A percentile compares a stretch with the other conserved stretches of the same genome.
These are phyloP conservation scores for Macrosteles quadrilineatus DNA, from an alignment of 1,140 invertebrate species.

Conservation along the genomic window DNA sequence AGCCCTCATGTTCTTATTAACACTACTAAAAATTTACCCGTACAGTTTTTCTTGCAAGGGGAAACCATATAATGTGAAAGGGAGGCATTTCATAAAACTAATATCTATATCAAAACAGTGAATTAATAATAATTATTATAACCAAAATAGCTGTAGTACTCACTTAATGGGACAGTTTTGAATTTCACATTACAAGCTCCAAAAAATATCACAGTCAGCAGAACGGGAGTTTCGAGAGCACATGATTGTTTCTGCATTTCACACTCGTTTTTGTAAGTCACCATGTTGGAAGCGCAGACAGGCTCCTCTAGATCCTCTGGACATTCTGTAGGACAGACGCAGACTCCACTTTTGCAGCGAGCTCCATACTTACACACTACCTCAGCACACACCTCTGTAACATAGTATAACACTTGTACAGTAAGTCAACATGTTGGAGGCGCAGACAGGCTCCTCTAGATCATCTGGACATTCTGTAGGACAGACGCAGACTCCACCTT, in stretches of 20 bases:
- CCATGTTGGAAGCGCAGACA: constrained; percentile 82
- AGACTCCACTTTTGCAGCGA: constrained; percentile 77
- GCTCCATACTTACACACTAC: constrained; percentile 79
- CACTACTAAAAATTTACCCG: no score
- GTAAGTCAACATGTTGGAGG: constrained; percentile 80
- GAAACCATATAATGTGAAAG: no score
- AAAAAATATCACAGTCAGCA: constrained; percentile 71
- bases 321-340: constrained; percentile 81
- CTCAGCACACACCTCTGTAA: constrained; percentile 74
- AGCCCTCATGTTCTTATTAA: no score
- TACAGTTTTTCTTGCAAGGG: no score
- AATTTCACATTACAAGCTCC: constrained; percentile 78
- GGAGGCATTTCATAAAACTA: no score
- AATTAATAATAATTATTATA: no score
- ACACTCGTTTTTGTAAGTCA: constrained; percentile 83
- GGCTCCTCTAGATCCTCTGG: constrained; percentile 58
- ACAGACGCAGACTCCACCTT: constrained; percentile 81
- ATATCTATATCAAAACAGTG: no score
- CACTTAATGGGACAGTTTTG: constrained; percentile 49
- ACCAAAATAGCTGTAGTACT: no score
- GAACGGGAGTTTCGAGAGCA: constrained; percentile 45
- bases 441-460: constrained; percentile 72
- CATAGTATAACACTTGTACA: constrained; percentile 34
- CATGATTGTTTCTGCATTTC: constrained; percentile 76
- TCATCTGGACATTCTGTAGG: constrained; percentile 68